Evolutionary conservation across 2,888 invertebrate species (phyloP), one percentile per base, ranked within the genome.

Genomic region (Rhamphomyia laevipes): DNA sequence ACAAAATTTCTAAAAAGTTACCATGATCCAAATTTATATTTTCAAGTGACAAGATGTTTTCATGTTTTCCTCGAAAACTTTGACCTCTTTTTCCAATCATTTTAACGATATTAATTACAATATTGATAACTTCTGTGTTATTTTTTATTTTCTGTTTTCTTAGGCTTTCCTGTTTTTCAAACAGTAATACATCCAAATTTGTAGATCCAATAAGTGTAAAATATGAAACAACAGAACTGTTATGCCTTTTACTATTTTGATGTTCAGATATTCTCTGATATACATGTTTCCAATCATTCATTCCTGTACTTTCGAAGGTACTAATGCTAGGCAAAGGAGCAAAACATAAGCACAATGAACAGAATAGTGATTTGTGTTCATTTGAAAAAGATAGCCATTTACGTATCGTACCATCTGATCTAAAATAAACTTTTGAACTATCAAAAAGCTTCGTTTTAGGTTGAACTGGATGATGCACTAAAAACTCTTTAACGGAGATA

Each of bases 1-100:
- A 40, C 18, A 40, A 40, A 40, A 40, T 40, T 40, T 40, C 18
- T 40, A 40, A 40, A 40, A 40, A 40, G 18, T 40, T 40, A 40
- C 18, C 40, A 40, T 40, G 40, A 40, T 40, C 40, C 40, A 40
- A 40, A 40, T 40, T 40, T 40, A 40, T 40, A 17, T 40, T 40
- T 40, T 40, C 40, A 17, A 40, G 40, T 40, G 40, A 40, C 40
- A 40, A 40, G 17, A 40, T 40, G 40, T 40, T 40, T 40, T 40
- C 40, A 40, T 40, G 40, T 40, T 40, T 40, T 40, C 40, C 40
- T 40, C 40, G 40, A 40, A 40, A 17, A 18, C 40, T 40, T 40
- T 17, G 18, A 40, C 17, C 40, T 40, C 35, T 35, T 35, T 35
- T 35, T 35, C 35, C 18, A 49, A 35, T 35, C 12, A 35, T 35